phyloP scores from a whole-genome alignment of 2,113 vertebrate species.

The Anarrhichthys ocellatus region DNA sequence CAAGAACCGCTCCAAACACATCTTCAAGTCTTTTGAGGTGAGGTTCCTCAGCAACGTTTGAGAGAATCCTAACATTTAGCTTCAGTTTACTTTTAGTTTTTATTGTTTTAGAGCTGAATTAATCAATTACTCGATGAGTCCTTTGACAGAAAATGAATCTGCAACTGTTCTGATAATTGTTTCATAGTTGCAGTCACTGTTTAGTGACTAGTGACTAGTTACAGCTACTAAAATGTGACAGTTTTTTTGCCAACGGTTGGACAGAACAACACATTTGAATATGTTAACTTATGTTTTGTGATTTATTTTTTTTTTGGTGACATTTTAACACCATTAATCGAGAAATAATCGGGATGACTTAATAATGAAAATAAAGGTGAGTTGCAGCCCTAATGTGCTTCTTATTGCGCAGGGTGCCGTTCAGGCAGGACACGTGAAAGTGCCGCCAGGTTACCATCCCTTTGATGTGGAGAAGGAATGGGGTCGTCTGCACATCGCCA shows the following conservation, averaged over 20 bases:
- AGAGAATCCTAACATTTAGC: not conserved
- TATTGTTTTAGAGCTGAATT: not conserved
- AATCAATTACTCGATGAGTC: not conserved
- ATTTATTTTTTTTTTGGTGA: not conserved
- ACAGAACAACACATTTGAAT: not conserved
- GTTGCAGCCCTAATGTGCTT: not conserved
- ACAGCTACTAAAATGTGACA: not conserved
- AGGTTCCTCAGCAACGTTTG: not conserved
- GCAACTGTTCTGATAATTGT: not conserved
- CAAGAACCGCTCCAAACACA: conserved; percentile 93
- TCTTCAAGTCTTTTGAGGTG: conserved; percentile 92
- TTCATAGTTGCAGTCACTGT: not conserved
- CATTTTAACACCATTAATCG: not conserved
- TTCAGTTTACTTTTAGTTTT: not conserved
- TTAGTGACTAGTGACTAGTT: not conserved
- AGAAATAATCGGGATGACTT: not conserved
- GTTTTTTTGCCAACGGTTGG: not conserved
- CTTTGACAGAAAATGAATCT: not conserved
- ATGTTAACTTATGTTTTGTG: not conserved
- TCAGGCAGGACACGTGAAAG: conserved; percentile 89
- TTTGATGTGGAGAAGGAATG: conserved; percentile 97
- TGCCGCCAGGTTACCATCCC: conserved; percentile 90
- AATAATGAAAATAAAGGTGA: not conserved
- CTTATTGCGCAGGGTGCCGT: conserved; percentile 82
- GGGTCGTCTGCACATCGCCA: conserved; percentile 93